Evolutionary conservation across 2,113 vertebrate genomes (phyloP).

Genomic region (Oncorhynchus clarkii): DNA sequence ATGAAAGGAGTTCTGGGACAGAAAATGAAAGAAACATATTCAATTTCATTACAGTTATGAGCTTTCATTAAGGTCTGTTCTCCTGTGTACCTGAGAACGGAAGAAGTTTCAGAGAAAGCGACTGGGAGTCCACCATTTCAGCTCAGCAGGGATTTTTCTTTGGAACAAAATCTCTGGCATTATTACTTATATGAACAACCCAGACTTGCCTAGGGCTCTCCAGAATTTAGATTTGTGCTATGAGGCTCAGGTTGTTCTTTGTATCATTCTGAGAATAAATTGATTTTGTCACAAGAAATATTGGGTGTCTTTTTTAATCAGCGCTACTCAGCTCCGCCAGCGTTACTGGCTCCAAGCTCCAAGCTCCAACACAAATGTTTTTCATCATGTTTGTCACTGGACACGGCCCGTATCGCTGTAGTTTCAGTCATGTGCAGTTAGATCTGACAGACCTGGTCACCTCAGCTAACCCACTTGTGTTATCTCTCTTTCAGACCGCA

Average conservation of each 20-base stretch:
- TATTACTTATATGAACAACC: constrained; percentile 8
- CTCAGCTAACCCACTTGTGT: no score
- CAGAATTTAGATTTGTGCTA: neutral
- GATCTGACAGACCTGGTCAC: neutral
- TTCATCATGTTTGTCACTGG: neutral
- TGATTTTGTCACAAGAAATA: neutral
- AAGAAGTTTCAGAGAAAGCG: neutral
- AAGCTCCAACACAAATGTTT: neutral
- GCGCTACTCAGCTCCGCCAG: no score
- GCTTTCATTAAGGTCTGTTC: constrained; percentile 16
- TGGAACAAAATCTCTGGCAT: constrained; percentile 12
- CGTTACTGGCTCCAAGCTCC: no score
- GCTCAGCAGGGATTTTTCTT: constrained; percentile 6
- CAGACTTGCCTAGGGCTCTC: neutral
- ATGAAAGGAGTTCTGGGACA: neutral
- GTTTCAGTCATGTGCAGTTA: neutral
- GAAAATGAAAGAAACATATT: constrained; percentile 7
- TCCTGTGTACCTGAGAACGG: neutral
- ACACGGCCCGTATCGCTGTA: neutral
- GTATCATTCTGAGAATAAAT: neutral
- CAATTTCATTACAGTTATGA: constrained; percentile 19
- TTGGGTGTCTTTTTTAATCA: no score
- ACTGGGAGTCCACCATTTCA: neutral
- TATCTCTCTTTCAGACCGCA: no score
- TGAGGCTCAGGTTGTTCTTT: neutral